A percentile compares a stretch with the other conserved stretches of the same genome.
phyloP scores from a whole-genome alignment of 92 coral and sea anemone species.

The Umimayanthus chanpuru region DNA sequence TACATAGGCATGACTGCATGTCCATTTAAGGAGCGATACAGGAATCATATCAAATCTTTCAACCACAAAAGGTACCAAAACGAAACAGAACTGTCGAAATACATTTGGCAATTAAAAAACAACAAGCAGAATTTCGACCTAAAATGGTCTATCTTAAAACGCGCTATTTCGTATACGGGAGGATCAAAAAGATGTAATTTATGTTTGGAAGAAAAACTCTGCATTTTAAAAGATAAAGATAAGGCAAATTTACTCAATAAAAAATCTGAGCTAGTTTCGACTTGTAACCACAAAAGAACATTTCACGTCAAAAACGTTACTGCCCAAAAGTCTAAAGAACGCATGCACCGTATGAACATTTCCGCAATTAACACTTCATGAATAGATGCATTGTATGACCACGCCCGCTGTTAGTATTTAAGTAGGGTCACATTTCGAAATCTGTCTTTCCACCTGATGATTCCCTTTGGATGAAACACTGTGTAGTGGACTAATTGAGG shows the following conservation, averaged over 20 bases:
- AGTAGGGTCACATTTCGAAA: slow-evolving; percentile 1
- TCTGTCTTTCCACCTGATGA: slow-evolving; percentile 16
- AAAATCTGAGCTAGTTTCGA: slow-evolving; percentile 38
- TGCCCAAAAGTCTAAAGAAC: slow-evolving; percentile 5
- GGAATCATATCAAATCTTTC: slow-evolving; percentile 34
- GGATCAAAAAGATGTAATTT: slow-evolving; percentile 34
- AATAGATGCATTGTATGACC: background rate
- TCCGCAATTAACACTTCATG: slow-evolving; percentile 4
- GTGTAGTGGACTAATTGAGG: slow-evolving; percentile 20
- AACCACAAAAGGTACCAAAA: slow-evolving; percentile 30
- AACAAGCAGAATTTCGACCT: slow-evolving; percentile 15
- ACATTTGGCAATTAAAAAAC: slow-evolving; percentile 25
- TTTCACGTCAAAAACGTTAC: slow-evolving; percentile 12
- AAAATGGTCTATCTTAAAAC: slow-evolving; percentile 28
- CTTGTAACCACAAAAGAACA: slow-evolving; percentile 39
- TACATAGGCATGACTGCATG: slow-evolving; percentile 46
- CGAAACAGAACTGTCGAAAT: slow-evolving; percentile 42
- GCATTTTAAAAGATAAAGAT: slow-evolving; percentile 25
- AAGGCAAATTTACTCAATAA: slow-evolving; percentile 18
- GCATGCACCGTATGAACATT: slow-evolving; percentile 12
- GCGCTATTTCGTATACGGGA: slow-evolving; percentile 19
- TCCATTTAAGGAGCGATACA: slow-evolving; percentile 38
- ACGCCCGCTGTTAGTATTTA: background rate
- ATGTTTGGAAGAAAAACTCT: slow-evolving; percentile 43
- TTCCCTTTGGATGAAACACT: slow-evolving; percentile 16